Evolutionary conservation across 1,140 invertebrate genomes (phyloP).

Genomic region (Archivesica marissinica): DNA sequence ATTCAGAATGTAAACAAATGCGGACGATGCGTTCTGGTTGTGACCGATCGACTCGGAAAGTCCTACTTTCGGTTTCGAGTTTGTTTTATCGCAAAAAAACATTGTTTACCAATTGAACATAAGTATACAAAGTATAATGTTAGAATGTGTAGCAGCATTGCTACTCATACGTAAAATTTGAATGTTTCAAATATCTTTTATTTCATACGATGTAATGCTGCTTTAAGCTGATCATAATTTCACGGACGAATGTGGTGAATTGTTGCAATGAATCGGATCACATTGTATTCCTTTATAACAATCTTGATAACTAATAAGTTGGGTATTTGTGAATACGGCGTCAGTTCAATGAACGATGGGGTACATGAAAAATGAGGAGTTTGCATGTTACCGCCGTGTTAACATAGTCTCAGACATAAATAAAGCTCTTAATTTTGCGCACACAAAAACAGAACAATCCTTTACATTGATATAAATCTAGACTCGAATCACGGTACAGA

Average conservation of each 20-base stretch:
- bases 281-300: neutral
- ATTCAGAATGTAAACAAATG: no score
- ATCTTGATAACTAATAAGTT: neutral
- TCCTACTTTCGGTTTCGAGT: no score
- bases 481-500: neutral
- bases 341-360: neutral
- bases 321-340: neutral
- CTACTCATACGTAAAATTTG: no score
- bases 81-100: no score
- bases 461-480: neutral
- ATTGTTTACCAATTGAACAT: no score
- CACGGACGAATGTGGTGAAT: neutral
- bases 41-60: no score
- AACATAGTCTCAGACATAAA: neutral
- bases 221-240: no score
- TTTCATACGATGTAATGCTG: no score
- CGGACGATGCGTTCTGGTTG: no score
- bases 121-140: no score
- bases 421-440: neutral
- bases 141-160: no score
- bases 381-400: neutral
- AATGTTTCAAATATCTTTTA: no score
- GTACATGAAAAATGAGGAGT: neutral
- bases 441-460: neutral
- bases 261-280: neutral